phyloP scores from a whole-genome alignment of 2,113 vertebrate species.

The Gulo gulo region DNA sequence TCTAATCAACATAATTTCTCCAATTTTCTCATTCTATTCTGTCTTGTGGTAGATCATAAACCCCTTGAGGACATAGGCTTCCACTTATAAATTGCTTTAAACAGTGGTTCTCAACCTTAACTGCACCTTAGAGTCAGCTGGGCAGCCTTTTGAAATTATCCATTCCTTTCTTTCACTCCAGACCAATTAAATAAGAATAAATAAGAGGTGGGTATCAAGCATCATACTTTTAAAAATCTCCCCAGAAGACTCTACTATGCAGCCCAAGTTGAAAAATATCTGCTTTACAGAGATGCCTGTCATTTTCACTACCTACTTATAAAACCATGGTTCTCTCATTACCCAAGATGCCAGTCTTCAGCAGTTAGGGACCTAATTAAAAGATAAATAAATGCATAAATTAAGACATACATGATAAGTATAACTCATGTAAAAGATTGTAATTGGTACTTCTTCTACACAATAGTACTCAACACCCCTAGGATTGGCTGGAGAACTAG shows the following conservation, averaged over 20 bases:
- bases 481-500: neutral
- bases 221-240: neutral
- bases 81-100: neutral
- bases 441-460: neutral
- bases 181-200: neutral
- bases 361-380: neutral
- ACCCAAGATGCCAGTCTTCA: neutral
- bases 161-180: neutral
- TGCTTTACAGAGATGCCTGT: neutral
- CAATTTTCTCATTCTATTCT: neutral
- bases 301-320: neutral
- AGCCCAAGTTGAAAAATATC: neutral
- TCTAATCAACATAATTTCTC: neutral
- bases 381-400: neutral
- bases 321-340: neutral
- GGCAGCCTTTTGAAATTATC: neutral
- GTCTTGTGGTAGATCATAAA: neutral
- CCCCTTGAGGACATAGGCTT: neutral
- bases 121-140: neutral
- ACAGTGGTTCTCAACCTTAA: neutral
- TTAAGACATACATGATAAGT: neutral
- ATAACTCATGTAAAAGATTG: neutral
- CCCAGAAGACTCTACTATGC: neutral
- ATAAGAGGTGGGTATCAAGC: neutral
- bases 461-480: fast-evolving